Base-by-base conservation (phyloP, 1,140 invertebrate species). In the Dolichoris vasculosae region DNA sequence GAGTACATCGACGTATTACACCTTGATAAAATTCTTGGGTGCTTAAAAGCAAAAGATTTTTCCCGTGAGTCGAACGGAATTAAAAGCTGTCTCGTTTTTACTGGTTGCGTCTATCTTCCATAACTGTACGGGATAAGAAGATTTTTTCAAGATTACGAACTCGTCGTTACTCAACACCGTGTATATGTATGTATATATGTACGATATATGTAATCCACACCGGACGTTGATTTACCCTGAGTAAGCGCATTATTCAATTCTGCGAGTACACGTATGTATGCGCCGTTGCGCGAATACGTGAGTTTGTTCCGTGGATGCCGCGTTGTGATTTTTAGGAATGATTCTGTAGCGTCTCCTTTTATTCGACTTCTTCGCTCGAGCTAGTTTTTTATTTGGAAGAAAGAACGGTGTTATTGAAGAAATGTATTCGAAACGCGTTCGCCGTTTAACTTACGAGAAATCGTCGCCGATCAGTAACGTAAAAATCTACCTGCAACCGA, bases 201-300 rank as follows among this genome's bases (percentile, higher is more conserved):
- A 88, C 87, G 81, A 75, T 86, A 86, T 82, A 67, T 51, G 88
- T 87, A 87, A 89, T 85, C 71, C 76, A 91, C 88, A 89, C 88
- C 89, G 89, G 87, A 90, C 88, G 87, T 82, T 88, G 86, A 89
- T 88, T 89, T 89, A 81, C 87, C 83, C 86, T 86, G 87, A 90
- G 86, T 84, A 86, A 88, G 88, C 88, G 83, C 71, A 88, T 89
- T 89, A 87, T 88, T 89, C 81, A 73, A 82, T 87, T 78, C 83
- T 43, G 55, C 48, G 83, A 30, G 79, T 86, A 85, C 87, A 82
- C 85, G 23, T 67, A n/a, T 38, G 55, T n/a, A 40, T 63, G 20
- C 59, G 15, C 26, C 43, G n/a, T 73, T 32, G 20, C 15, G 38
- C 26, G 26, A 73, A 43, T 43, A n/a, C 2, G 38, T 43, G 20